These are phyloP conservation scores for Fulmarus glacialis DNA, from an alignment of 2,113 vertebrate species.

Conservation along the genomic window DNA sequence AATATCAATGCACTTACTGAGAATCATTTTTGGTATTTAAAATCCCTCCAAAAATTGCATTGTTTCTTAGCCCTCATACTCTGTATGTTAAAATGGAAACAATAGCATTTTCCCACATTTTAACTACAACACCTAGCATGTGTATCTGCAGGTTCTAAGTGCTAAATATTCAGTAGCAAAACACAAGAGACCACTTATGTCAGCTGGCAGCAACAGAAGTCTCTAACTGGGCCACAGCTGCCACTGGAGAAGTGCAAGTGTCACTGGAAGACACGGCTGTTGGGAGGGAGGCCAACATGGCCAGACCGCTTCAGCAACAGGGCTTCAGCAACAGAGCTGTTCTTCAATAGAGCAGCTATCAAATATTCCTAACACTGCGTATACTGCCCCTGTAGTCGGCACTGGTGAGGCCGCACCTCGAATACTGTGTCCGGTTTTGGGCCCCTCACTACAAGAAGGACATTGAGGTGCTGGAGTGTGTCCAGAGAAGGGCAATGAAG, in stretches of 20 bases:
- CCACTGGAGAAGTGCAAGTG: background rate
- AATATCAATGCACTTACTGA: background rate
- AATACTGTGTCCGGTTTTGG: too few relatives aligned
- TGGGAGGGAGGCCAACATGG: fast-evolving
- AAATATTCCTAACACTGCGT: background rate
- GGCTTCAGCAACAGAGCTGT: background rate
- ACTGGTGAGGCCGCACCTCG: too few relatives aligned
- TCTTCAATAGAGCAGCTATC: background rate
- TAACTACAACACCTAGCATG: background rate
- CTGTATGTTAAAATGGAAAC: background rate
- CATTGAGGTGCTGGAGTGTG: too few relatives aligned
- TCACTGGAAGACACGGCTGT: background rate
- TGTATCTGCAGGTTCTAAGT: background rate
- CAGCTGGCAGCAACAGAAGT: background rate
- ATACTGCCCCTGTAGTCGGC: too few relatives aligned
- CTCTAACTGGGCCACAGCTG: background rate
- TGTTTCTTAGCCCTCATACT: background rate
- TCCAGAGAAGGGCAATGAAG: too few relatives aligned
- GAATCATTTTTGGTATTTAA: background rate
- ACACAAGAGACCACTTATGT: background rate
- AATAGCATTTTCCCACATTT: background rate
- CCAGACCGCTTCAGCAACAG: background rate
- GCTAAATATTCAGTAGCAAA: background rate
- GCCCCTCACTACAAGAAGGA: too few relatives aligned
- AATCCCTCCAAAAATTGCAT: background rate